Evolutionary conservation across 2,888 invertebrate genomes (phyloP), one percentile per base, ranked within the genome.

Genomic region (Drosophila emarginata): DNA sequence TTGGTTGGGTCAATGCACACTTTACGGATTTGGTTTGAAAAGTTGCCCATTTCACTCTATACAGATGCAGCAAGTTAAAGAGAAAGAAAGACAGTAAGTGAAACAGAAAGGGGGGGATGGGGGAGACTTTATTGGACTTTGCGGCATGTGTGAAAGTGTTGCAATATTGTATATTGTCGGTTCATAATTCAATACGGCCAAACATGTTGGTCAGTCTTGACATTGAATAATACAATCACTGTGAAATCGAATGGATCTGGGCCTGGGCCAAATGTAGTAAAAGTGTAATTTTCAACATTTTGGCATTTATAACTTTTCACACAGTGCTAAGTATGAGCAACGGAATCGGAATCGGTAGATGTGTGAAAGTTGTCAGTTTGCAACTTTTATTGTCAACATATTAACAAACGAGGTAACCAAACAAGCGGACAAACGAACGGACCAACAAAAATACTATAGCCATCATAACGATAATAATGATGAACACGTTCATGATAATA

Each of bases 341-440:
- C 14, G 45, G 45, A 21, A 51, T 9, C 50, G 12, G 61, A 56
- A 18, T 72, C 60, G 58, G 26, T 64, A 72, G 73, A 83, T 83
- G 85, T 85, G 85, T 87, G 87, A 85, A 85, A 85, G 85, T 87
- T 87, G 82, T 78, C 85, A 78, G 83, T 53, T 78, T 75, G 77
- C 71, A 70, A 73, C 75, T 84, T 85, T 85, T 87, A 84, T 87
- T 87, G 81, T 87, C 84, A 78, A 86, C 80, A 77, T 74, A 79
- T 86, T 79, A 83, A 77, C 78, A 61, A 68, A 74, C 53, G 51
- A 56, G 70, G 60, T 65, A 56, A 62, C 66, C 36, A 67, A 69
- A 51, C 61, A 60, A 67, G 59, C 51, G 60, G 65, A 56, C 63
- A 45, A 70, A 64, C 60, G 45, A 14, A 65, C 71, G n/a, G 21